Evolutionary conservation across 2,888 invertebrate species (phyloP).

Genomic region (Cetonia aurata): DNA sequence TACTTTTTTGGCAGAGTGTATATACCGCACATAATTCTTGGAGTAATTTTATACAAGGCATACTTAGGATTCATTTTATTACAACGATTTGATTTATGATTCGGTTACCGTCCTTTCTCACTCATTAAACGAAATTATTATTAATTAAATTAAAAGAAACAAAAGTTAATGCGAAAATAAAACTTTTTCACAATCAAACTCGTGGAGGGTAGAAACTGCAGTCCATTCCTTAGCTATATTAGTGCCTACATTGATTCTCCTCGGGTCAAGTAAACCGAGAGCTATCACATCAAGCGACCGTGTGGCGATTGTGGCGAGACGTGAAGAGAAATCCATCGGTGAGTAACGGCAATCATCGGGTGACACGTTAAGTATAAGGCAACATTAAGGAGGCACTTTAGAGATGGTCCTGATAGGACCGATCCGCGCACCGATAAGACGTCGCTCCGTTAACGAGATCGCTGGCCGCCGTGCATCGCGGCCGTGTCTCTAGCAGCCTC

Average conservation of each 20-base stretch:
- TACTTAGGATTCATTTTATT: too few relatives aligned
- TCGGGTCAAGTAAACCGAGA: neutral
- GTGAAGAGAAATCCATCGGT: constrained; percentile 21
- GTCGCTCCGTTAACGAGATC: constrained; percentile 59
- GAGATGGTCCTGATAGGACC: constrained; percentile 59
- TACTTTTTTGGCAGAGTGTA: too few relatives aligned
- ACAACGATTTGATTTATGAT: too few relatives aligned
- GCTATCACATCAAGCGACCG: neutral
- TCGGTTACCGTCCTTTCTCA: too few relatives aligned
- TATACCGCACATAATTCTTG: too few relatives aligned
- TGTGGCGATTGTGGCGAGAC: neutral
- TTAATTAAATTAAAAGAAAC: too few relatives aligned
- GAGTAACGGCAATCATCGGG: constrained; percentile 50
- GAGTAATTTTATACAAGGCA: too few relatives aligned
- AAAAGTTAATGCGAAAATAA: too few relatives aligned
- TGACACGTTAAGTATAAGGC: constrained; percentile 58
- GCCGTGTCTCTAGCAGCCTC: constrained; percentile 51
- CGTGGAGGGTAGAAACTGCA: too few relatives aligned
- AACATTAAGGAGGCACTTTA: constrained; percentile 58
- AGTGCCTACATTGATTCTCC: neutral
- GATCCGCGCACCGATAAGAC: constrained; percentile 60
- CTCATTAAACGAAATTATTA: too few relatives aligned
- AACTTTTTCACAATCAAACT: too few relatives aligned
- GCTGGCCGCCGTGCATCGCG: constrained; percentile 33
- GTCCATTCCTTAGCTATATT: too few relatives aligned